phyloP scores from a whole-genome alignment of 2,797 vertebrate genomes.

The Ibycter americanus region DNA sequence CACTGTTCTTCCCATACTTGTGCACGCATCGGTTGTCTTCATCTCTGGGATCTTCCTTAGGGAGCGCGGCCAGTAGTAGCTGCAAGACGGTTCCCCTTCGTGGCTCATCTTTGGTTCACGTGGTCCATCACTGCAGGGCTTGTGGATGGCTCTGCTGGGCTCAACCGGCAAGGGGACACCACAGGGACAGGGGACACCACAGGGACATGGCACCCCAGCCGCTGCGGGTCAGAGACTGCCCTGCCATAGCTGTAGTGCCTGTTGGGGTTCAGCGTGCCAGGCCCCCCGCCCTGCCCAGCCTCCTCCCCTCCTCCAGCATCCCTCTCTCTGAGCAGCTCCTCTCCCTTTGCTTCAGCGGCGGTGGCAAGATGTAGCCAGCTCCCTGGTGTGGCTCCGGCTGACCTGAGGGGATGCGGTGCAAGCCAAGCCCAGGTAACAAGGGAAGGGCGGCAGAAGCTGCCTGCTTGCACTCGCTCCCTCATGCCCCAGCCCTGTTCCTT shows the following conservation, averaged over 20 bases:
- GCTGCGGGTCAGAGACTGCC: neutral
- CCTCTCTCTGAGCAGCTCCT: conserved; percentile 27
- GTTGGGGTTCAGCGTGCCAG: neutral
- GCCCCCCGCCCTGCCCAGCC: neutral
- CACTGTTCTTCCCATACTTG: conserved; percentile 24
- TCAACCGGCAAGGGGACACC: rapidly evolving
- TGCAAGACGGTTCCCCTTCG: neutral
- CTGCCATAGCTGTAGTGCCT: conserved; percentile 15
- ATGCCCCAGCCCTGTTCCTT: neutral
- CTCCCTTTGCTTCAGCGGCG: neutral
- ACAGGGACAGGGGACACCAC: neutral
- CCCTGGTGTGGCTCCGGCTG: neutral
- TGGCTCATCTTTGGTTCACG: rapidly evolving
- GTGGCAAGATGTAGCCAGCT: neutral
- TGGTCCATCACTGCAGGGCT: neutral
- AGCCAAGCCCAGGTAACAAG: neutral
- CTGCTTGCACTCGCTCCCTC: neutral
- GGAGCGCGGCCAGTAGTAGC: neutral
- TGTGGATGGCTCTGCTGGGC: neutral
- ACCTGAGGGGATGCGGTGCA: neutral
- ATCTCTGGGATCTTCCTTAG: conserved; percentile 46
- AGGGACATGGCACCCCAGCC: neutral
- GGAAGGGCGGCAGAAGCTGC: neutral
- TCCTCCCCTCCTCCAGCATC: neutral
- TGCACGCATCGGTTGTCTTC: neutral